These are phyloP conservation scores for Myrmophylax atrothorax DNA, from an alignment of 2,113 vertebrate species.

Conservation along the genomic window DNA sequence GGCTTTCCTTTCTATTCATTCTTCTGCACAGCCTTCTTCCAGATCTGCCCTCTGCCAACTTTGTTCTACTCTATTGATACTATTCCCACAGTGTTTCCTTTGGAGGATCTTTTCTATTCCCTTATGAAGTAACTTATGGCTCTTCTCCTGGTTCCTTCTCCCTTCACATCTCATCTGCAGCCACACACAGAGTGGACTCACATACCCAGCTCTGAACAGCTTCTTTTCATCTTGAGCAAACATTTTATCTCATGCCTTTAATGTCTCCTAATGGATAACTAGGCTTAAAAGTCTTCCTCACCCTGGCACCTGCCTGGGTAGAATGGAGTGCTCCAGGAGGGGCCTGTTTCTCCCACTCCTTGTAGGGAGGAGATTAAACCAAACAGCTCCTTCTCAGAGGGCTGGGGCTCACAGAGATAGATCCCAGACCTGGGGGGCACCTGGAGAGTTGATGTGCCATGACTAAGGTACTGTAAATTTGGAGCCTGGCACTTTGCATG, in stretches of 20 bases:
- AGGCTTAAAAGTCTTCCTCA: not conserved
- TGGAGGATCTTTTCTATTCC: not conserved
- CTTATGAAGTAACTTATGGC: not conserved
- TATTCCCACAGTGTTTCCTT: fast-evolving
- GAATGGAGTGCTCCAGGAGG: not conserved
- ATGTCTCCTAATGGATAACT: not conserved
- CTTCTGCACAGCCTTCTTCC: not conserved
- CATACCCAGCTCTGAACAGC: not conserved
- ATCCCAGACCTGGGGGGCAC: not conserved
- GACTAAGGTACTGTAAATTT: not conserved
- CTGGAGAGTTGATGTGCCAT: not conserved
- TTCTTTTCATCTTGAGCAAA: not conserved
- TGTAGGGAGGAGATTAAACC: fast-evolving
- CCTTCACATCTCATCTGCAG: not conserved
- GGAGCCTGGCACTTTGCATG: not conserved
- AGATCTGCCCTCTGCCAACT: not conserved
- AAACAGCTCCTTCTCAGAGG: not conserved
- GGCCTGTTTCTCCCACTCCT: not conserved
- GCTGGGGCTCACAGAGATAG: not conserved
- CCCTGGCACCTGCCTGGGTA: not conserved
- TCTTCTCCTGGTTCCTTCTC: not conserved
- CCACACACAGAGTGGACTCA: not conserved
- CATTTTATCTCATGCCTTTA: not conserved
- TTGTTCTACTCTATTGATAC: not conserved
- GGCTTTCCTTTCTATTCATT: not conserved